A percentile compares a stretch with the other conserved stretches of the same genome.
Evolutionary conservation across 2,113 vertebrate species (phyloP).

Genomic region (Albula glossodonta): DNA sequence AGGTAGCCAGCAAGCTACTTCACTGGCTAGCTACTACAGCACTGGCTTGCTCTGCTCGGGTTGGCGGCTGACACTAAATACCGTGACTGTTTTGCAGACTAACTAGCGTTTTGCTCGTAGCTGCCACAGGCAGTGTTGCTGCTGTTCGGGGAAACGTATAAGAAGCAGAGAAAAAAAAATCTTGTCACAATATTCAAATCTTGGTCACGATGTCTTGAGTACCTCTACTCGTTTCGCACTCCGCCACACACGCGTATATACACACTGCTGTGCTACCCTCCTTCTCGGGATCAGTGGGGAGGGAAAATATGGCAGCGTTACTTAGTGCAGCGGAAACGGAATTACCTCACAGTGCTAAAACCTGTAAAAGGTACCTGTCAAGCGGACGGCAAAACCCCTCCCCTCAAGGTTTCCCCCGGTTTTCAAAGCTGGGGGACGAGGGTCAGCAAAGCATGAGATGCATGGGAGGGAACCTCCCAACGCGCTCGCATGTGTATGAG

Average conservation of each 20-base stretch:
- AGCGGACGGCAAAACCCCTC: neutral
- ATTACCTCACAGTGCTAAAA: slow-evolving; percentile 30
- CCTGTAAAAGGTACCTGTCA: slow-evolving; percentile 5
- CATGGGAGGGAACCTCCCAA: too few species aligned
- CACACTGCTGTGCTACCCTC: neutral
- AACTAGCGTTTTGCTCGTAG: neutral
- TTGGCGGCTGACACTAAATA: neutral
- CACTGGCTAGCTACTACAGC: neutral
- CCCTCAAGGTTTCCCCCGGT: too few species aligned
- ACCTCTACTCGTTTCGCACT: neutral
- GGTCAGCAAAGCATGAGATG: too few species aligned
- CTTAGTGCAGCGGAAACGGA: slow-evolving; percentile 29
- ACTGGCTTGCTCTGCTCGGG: neutral
- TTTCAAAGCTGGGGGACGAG: too few species aligned
- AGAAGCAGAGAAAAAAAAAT: neutral
- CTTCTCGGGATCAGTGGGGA: neutral
- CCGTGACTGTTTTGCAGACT: neutral
- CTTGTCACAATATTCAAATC: neutral
- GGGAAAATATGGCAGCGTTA: slow-evolving; percentile 24
- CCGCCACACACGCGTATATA: neutral
- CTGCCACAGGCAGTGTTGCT: neutral
- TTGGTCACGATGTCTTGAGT: neutral
- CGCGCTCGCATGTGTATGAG: too few species aligned
- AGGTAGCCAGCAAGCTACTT: neutral
- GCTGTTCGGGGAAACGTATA: neutral